A percentile compares a stretch with the other conserved stretches of the same genome.
phyloP scores from a whole-genome alignment of 2,888 invertebrate species.

The Habroteleia sp. region DNA sequence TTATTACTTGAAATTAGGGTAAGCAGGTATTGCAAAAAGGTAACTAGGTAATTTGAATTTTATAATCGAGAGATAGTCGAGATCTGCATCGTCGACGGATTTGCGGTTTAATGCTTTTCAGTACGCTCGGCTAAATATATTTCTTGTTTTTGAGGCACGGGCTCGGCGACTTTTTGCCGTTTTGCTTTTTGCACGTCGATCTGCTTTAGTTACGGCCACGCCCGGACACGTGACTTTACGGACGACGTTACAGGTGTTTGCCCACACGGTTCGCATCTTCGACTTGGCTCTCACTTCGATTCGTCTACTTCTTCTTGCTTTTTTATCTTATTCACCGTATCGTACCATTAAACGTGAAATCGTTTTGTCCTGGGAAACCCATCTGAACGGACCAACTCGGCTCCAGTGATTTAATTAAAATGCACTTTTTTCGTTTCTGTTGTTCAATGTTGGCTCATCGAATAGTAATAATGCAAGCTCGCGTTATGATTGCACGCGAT shows the following conservation, averaged over 20 bases:
- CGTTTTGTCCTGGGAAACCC: constrained; percentile 71
- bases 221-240: constrained; percentile 76
- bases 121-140: constrained; percentile 67
- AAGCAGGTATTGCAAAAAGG: constrained; percentile 31
- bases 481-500: constrained; percentile 11
- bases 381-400: constrained; percentile 29
- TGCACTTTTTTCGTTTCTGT: constrained; percentile 35
- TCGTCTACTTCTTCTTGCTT: constrained; percentile 59
- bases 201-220: constrained; percentile 76
- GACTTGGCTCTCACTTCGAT: constrained; percentile 52
- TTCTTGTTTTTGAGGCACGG: constrained; percentile 74
- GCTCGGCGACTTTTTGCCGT: constrained; percentile 71
- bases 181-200: constrained; percentile 72
- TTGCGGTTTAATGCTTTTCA: constrained; percentile 70
- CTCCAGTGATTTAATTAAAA: constrained; percentile 58
- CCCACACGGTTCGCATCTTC: constrained; percentile 64
- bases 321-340: constrained; percentile 60
- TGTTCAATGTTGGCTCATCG: constrained; percentile 28
- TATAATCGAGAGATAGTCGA: constrained; percentile 45
- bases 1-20: constrained; percentile 48
- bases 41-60: constrained; percentile 51
- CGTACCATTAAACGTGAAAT: constrained; percentile 69
- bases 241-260: constrained; percentile 76
- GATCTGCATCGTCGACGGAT: constrained; percentile 67
- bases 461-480: constrained; percentile 19